A percentile compares a stretch with the other conserved stretches of the same genome.
These are phyloP conservation scores for Orbicella faveolata DNA, from an alignment of 64 coral and sea anemone species.

Conservation along the genomic window DNA sequence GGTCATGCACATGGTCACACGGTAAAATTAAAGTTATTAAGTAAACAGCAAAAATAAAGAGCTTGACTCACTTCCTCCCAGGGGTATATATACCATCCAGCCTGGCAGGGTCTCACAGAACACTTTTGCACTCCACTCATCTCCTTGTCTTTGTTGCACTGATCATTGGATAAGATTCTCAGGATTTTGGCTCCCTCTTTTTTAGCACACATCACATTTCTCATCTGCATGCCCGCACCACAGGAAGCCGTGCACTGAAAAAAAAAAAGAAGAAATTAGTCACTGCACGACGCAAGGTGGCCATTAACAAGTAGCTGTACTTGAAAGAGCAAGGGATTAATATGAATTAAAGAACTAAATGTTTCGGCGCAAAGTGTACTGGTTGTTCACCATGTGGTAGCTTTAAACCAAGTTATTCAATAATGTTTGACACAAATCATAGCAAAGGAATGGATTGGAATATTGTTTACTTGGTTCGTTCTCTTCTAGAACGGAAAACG, in stretches of 20 bases:
- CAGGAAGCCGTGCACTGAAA: slow-evolving; percentile 72
- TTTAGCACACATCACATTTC: slow-evolving; percentile 72
- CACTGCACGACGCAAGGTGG: too few relatives aligned
- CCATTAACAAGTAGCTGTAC: too few relatives aligned
- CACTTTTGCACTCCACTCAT: slow-evolving; percentile 52
- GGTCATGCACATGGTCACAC: too few relatives aligned
- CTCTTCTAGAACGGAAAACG: too few relatives aligned
- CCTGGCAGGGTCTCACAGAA: slow-evolving; percentile 53
- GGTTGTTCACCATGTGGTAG: too few relatives aligned
- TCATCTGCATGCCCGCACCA: slow-evolving; percentile 77
- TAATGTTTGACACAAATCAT: too few relatives aligned
- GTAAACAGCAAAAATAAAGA: background rate
- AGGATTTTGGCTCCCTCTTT: slow-evolving; percentile 45
- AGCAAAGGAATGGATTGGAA: too few relatives aligned
- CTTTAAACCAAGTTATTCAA: too few relatives aligned
- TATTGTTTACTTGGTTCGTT: too few relatives aligned
- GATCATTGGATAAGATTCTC: slow-evolving; percentile 46
- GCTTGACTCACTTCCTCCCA: slow-evolving; percentile 65
- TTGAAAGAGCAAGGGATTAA: too few relatives aligned
- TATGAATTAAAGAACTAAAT: too few relatives aligned
- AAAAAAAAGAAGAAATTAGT: background rate
- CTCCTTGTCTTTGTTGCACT: slow-evolving; percentile 38
- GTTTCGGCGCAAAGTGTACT: too few relatives aligned
- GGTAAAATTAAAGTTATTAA: background rate
- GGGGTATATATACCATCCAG: slow-evolving; percentile 70